phyloP scores from a whole-genome alignment of 2,888 invertebrate species.

The Acleris cristana region DNA sequence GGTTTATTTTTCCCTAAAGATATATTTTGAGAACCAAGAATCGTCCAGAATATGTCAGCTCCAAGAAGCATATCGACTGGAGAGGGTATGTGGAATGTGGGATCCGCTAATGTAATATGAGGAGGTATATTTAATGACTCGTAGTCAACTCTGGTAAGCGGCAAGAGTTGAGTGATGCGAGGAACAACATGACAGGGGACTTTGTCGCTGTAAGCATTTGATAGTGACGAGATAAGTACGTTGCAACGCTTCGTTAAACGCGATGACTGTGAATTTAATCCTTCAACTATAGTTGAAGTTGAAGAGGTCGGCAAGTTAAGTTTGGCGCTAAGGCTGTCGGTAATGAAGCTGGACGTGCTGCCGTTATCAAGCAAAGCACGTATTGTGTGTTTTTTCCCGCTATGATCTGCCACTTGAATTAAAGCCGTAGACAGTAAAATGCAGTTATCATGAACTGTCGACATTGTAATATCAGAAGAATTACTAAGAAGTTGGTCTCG shows the following conservation, averaged over 20 bases:
- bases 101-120: slow-evolving; percentile 36
- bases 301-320: no score
- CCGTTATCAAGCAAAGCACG: slow-evolving; percentile 10
- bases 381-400: slow-evolving; percentile 1
- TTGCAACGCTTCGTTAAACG: no score
- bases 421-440: background rate
- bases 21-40: slow-evolving; percentile 15
- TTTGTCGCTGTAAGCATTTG: no score
- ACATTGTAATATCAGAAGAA: background rate
- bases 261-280: no score
- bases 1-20: slow-evolving; percentile 25
- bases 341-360: slow-evolving; percentile 7
- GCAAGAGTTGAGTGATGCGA: slow-evolving; percentile 32
- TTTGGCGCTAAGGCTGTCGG: background rate
- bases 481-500: no score
- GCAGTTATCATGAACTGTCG: background rate
- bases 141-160: slow-evolving; percentile 9
- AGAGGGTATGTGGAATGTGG: slow-evolving; percentile 23
- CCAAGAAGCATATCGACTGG: slow-evolving; percentile 34
- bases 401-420: background rate
- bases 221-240: no score
- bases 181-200: slow-evolving; percentile 12
- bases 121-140: slow-evolving; percentile 20
- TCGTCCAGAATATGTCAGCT: slow-evolving; percentile 35
- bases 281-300: no score